Conservation (phyloP, 2,888 invertebrate genomes). For the Hermaeophaga mercurialis region DNA sequence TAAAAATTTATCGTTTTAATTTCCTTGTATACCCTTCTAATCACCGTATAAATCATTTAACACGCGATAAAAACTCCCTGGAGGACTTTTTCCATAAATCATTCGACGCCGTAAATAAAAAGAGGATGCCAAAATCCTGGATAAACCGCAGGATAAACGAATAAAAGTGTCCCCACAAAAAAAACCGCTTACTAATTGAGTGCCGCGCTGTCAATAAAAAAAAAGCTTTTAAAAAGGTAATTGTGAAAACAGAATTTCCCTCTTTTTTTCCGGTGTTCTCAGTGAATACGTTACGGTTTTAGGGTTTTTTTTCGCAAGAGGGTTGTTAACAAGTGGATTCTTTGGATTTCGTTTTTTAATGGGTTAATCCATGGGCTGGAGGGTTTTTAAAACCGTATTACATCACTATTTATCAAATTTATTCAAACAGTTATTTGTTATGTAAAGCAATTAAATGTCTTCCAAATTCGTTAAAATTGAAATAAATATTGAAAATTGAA, state of each 20-base stretch:
- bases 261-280: conserved; percentile 26
- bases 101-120: conserved; percentile 6
- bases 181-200: conserved; percentile 43
- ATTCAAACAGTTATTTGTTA: too few relatives aligned
- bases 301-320: conserved; percentile 26
- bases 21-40: neutral
- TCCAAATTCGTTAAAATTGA: too few relatives aligned
- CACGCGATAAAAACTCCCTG: conserved; percentile 1
- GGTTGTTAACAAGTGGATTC: conserved; percentile 19
- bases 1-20: neutral
- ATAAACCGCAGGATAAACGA: conserved; percentile 29
- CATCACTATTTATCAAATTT: too few relatives aligned
- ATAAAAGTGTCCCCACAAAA: conserved; percentile 34
- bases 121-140: conserved; percentile 17
- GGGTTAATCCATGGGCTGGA: conserved; percentile 5
- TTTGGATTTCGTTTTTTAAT: neutral
- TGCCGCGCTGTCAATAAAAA: conserved; percentile 38
- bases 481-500: too few relatives aligned
- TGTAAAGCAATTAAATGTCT: too few relatives aligned
- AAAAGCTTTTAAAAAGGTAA: conserved; percentile 37
- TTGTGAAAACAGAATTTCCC: conserved; percentile 36
- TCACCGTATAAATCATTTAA: neutral
- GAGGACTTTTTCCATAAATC: conserved; percentile 12
- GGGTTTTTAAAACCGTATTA: too few relatives aligned
- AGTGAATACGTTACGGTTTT: conserved; percentile 9